A percentile compares a stretch with the other conserved stretches of the same genome.
phyloP scores from a whole-genome alignment of 2,797 vertebrate species.

The Phoxinus dragarum region DNA sequence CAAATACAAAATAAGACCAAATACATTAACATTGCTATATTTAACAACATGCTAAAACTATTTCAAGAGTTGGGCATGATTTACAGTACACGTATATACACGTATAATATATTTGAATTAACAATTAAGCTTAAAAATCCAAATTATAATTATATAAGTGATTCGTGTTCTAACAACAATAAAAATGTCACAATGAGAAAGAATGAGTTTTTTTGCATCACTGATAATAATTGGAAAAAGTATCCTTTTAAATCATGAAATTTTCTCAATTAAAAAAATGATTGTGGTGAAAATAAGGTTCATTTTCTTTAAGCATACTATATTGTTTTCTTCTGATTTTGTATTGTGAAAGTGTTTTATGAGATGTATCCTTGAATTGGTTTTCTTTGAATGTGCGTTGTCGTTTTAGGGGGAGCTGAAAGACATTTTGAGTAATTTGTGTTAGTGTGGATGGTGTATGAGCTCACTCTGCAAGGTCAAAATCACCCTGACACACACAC shows the following conservation, averaged over 20 bases:
- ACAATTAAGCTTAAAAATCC: too few species aligned
- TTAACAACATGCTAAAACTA: too few species aligned
- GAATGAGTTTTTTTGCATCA: background rate
- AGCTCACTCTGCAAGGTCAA: slow-evolving; percentile 15
- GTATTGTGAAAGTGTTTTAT: background rate
- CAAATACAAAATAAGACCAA: too few species aligned
- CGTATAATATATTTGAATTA: too few species aligned
- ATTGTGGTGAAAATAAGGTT: background rate
- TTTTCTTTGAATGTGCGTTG: background rate
- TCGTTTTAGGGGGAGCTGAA: background rate
- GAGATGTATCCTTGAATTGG: background rate
- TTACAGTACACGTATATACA: too few species aligned
- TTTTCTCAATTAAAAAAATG: background rate
- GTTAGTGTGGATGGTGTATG: background rate
- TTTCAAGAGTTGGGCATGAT: too few species aligned
- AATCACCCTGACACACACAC: slow-evolving; percentile 11
- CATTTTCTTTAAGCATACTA: background rate
- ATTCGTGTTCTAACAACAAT: too few species aligned
- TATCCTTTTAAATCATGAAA: background rate
- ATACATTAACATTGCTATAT: too few species aligned
- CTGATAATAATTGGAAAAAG: background rate
- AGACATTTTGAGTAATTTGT: slow-evolving; percentile 35
- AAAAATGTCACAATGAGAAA: background rate
- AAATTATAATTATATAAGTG: too few species aligned
- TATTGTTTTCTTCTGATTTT: background rate